Evolutionary conservation across 2,797 vertebrate species (phyloP), one percentile per base, ranked within the genome.

Genomic region (Lutjanus campechanus): DNA sequence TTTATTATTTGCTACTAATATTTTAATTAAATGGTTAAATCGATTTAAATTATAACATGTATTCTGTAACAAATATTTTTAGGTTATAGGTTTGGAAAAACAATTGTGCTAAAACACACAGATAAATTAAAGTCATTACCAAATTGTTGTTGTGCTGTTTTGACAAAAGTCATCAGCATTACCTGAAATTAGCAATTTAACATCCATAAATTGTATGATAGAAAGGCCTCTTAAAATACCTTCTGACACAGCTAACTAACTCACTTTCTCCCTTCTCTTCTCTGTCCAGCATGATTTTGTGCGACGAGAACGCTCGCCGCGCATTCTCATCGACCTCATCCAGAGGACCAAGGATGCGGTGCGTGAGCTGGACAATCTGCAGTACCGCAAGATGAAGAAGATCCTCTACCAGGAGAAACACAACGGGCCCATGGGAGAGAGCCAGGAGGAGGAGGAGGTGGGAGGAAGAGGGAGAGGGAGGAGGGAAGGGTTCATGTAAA

Each of bases 341-440:
- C 97, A 99, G 76, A 97, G 98, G 94, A 98, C 97, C 76, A 98
- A 98, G 95, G 97, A 97, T 71, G 97, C 97, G 0, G 97, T 98
- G 79, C 94, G 97, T 49, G 97, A 98, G 91, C 94, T 98, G 81
- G 97, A 98, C 93, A 98, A 98, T 85, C 92, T 98, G 90, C 97
- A 98, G 92, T 98, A 98, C 84, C 96, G 97, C 77, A 98, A 98
- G 92, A 98, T 98, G 97, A 98, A 98, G 93, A 98, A 98, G 94
- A 97, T 98, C 84, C 96, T 98, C 40, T 99, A 99, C 95, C 98
- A 99, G 74, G 98, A 99, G 94, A 96, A 97, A 7, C 95, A 96
- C 87, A 98, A 98, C 0, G 98, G 98, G 20, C 97, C 97, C 6
- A 93, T 98, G 92, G 97, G 96, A 16, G 98, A 98, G 88, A 98